Evolutionary conservation across 2,888 invertebrate species (phyloP).

Genomic region (Rhogogaster chlorosoma): DNA sequence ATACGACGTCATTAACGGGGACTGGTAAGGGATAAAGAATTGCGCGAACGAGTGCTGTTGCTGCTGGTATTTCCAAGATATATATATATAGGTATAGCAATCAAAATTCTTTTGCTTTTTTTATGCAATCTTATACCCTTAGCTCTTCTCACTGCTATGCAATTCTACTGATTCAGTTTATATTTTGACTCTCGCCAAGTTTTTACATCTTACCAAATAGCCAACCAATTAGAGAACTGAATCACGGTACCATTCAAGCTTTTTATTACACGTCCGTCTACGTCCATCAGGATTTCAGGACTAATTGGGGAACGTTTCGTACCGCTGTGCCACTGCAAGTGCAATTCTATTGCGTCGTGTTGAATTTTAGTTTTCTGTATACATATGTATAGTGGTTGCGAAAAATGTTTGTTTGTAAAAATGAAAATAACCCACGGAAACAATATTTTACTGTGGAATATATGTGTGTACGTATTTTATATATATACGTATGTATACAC

Average conservation of each 20-base stretch:
- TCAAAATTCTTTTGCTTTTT: conserved; percentile 18
- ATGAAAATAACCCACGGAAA: background rate
- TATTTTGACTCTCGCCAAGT: background rate
- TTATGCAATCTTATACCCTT: too few relatives aligned
- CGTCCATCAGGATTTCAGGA: background rate
- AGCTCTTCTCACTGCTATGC: background rate
- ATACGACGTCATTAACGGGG: conserved; percentile 40
- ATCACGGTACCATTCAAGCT: background rate
- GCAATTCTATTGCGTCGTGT: background rate
- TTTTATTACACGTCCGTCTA: background rate
- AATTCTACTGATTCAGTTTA: background rate
- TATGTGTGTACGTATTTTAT: background rate
- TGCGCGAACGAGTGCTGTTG: background rate
- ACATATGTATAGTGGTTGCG: background rate
- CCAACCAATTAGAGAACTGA: background rate
- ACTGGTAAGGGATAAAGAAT: background rate
- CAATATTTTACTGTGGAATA: background rate
- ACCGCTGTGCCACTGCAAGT: background rate
- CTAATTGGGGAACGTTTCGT: background rate
- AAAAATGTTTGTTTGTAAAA: background rate
- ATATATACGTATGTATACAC: background rate
- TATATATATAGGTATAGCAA: background rate
- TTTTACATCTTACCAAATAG: background rate
- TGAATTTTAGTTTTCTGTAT: background rate
- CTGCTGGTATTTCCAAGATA: background rate